Conservation (phyloP, 2,888 invertebrate genomes). For the Drosophila rellima region DNA sequence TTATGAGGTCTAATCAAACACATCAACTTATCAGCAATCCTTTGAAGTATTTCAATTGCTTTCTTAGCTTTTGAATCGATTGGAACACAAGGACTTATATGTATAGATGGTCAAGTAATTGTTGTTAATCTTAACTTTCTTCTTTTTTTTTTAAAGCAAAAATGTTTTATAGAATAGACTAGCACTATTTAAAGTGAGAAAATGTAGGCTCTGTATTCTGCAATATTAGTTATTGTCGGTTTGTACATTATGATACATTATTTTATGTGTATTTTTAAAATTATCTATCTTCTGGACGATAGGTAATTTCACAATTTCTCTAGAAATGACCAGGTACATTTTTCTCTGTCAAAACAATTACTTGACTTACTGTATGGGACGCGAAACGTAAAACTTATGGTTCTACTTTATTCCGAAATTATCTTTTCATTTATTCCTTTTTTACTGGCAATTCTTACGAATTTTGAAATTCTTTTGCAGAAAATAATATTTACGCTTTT, state of each 20-base stretch:
- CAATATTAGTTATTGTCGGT: too few relatives aligned
- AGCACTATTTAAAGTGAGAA: too few relatives aligned
- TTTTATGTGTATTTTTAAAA: too few relatives aligned
- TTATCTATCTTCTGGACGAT: too few relatives aligned
- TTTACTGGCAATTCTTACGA: background rate
- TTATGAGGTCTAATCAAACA: background rate
- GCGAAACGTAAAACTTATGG: background rate
- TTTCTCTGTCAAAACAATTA: background rate
- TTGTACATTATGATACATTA: too few relatives aligned
- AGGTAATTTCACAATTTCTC: too few relatives aligned
- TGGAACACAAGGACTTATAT: background rate
- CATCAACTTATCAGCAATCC: background rate
- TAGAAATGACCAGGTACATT: too few relatives aligned
- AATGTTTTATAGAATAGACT: too few relatives aligned
- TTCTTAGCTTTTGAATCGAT: constrained; percentile 3
- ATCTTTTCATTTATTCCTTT: background rate
- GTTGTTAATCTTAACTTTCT: background rate
- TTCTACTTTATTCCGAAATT: background rate
- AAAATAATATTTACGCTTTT: background rate
- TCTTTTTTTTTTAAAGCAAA: too few relatives aligned
- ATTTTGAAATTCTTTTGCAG: too few relatives aligned
- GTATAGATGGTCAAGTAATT: background rate
- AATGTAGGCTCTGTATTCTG: too few relatives aligned
- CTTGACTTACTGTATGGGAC: background rate
- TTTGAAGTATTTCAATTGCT: background rate